Evolutionary conservation across 1,140 invertebrate genomes (phyloP).

Genomic region (Physella acuta): DNA sequence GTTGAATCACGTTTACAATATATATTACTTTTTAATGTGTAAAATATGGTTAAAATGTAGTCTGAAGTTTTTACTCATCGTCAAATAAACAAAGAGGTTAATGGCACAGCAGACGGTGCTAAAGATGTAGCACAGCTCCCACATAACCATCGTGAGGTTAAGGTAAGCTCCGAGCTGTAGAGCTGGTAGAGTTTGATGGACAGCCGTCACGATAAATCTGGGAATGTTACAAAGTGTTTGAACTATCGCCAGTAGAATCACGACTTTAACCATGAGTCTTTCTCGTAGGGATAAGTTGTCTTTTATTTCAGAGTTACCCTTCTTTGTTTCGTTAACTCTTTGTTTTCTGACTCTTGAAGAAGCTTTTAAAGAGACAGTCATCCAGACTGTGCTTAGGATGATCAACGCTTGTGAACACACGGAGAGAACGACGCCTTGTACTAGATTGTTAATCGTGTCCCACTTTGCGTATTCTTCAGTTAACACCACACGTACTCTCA

Average conservation of each 20-base stretch:
- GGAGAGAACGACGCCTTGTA: background rate
- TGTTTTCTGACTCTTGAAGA: no score
- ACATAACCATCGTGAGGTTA: background rate
- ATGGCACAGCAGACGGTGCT: background rate
- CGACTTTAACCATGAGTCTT: background rate
- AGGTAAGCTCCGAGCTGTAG: background rate
- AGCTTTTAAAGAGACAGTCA: no score
- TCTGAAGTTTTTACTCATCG: background rate
- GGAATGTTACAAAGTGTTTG: background rate
- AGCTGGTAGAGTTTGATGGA: background rate
- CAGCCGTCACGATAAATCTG: background rate
- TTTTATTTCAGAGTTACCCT: no score
- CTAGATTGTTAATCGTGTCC: background rate
- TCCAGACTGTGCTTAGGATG: no score
- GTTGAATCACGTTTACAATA: no score
- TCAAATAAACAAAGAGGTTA: background rate
- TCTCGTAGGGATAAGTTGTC: background rate
- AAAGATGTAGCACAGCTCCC: background rate
- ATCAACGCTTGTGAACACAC: no score
- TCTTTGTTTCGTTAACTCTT: no score
- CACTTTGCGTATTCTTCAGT: background rate
- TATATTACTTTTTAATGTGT: no score
- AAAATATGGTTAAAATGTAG: background rate
- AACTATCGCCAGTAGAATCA: background rate
- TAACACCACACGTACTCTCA: background rate